These are phyloP conservation scores for Steinernema feltiae DNA, from an alignment of 1,140 invertebrate genomes.

Conservation along the genomic window DNA sequence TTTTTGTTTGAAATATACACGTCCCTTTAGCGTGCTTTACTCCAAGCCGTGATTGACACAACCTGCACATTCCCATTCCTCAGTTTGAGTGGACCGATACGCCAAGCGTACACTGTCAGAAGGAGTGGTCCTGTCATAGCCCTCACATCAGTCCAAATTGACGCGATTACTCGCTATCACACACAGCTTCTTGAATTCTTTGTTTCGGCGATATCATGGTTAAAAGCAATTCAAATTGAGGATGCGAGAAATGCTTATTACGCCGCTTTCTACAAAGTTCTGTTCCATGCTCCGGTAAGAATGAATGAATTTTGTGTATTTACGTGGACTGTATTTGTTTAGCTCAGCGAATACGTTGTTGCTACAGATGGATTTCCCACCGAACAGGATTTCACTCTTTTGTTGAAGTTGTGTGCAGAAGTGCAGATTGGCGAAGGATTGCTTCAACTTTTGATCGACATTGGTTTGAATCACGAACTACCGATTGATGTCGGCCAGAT, in stretches of 20 bases:
- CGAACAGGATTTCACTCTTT: not conserved
- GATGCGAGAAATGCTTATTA: not conserved
- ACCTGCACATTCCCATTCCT: not conserved
- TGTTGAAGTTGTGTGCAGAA: not conserved
- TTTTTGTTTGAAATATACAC: no score
- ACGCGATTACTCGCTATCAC: not conserved
- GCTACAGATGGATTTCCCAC: not conserved
- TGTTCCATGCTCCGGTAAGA: not conserved
- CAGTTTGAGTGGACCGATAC: not conserved
- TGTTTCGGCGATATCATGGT: not conserved
- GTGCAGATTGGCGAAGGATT: not conserved
- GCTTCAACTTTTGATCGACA: not conserved
- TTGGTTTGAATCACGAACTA: not conserved
- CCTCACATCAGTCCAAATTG: not conserved
- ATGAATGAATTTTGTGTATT: no score
- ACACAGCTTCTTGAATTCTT: not conserved
- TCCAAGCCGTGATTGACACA: not conserved
- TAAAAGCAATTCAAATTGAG: not conserved
- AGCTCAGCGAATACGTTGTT: not conserved
- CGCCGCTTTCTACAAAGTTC: not conserved
- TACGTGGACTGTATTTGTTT: no score
- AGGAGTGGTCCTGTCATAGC: not conserved
- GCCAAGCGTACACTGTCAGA: not conserved
- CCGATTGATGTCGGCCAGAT: not conserved
- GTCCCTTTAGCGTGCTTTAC: not conserved